phyloP scores from a whole-genome alignment of 2,113 vertebrate species.

The Trematomus loennbergii region DNA sequence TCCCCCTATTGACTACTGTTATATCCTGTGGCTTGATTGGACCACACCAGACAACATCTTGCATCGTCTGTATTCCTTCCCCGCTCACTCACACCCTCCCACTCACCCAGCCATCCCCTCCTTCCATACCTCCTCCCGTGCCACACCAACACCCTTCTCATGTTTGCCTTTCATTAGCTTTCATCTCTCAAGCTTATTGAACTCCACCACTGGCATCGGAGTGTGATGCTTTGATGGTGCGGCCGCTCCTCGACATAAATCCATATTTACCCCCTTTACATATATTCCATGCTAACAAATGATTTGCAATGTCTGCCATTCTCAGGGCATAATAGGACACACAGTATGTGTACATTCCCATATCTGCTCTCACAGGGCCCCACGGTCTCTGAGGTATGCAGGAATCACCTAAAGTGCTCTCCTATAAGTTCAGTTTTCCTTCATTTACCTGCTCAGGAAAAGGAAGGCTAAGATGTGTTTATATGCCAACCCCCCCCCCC shows the following conservation, averaged over 20 bases:
- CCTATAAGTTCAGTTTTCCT: constrained; percentile 27
- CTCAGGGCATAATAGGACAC: constrained; percentile 42
- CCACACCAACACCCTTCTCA: constrained; percentile 61
- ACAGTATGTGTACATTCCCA: constrained; percentile 28
- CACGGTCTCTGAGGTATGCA: constrained; percentile 18
- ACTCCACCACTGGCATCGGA: constrained; percentile 80
- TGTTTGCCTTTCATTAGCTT: constrained; percentile 87
- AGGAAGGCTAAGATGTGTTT: constrained; percentile 34
- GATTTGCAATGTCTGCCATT: constrained; percentile 66
- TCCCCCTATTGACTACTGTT: constrained; percentile 76
- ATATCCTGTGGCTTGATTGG: constrained; percentile 80
- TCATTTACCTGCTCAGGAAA: constrained; percentile 39
- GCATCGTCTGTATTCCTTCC: constrained; percentile 56
- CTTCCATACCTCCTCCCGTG: constrained; percentile 52
- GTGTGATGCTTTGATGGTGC: constrained; percentile 80
- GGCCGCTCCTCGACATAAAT: constrained; percentile 75
- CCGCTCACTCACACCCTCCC: constrained; percentile 26
- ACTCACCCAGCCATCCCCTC: constrained; percentile 36
- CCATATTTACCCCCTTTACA: constrained; percentile 81
- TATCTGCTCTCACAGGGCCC: constrained; percentile 23
- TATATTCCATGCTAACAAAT: constrained; percentile 77
- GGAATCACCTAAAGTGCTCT: constrained; percentile 35
- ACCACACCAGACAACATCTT: constrained; percentile 76
- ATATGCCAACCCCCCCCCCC: neutral
- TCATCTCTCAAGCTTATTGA: constrained; percentile 85